Evolutionary conservation across 2,797 vertebrate genomes (phyloP).

Genomic region (Euphonia xanthogaster): DNA sequence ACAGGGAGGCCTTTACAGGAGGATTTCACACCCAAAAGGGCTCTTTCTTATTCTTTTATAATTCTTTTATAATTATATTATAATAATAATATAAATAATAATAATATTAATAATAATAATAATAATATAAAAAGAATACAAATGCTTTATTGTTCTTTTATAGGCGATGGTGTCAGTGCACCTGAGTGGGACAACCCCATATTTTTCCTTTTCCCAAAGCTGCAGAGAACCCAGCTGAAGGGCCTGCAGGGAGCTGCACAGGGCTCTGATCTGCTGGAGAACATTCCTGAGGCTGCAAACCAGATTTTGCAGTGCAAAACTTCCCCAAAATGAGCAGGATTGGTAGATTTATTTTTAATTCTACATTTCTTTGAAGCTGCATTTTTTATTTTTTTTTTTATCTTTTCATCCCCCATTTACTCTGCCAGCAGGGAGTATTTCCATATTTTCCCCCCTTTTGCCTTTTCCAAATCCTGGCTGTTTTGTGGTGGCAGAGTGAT

Average conservation of each 20-base stretch:
- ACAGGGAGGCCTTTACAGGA: background rate
- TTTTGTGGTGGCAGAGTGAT: background rate
- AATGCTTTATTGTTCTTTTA: background rate
- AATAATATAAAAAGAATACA: no score
- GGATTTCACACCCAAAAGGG: background rate
- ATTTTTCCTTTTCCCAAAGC: background rate
- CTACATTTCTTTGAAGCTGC: background rate
- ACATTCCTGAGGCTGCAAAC: background rate
- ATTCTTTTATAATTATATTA: background rate
- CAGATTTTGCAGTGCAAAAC: background rate
- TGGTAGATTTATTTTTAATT: background rate
- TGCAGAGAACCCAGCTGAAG: background rate
- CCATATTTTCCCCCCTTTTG: background rate
- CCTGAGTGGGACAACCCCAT: background rate
- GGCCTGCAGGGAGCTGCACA: background rate
- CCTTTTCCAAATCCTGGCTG: background rate
- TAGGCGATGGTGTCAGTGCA: accelerated
- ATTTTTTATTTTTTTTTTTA: background rate
- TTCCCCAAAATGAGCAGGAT: background rate
- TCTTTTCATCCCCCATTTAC: background rate
- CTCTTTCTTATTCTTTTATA: background rate
- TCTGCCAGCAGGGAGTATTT: background rate
- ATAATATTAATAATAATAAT: no score
- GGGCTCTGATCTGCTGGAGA: background rate
- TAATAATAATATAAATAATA: no score